These are phyloP conservation scores for Sciurus niger DNA, from an alignment of 2,113 vertebrate genomes.

Conservation along the genomic window DNA sequence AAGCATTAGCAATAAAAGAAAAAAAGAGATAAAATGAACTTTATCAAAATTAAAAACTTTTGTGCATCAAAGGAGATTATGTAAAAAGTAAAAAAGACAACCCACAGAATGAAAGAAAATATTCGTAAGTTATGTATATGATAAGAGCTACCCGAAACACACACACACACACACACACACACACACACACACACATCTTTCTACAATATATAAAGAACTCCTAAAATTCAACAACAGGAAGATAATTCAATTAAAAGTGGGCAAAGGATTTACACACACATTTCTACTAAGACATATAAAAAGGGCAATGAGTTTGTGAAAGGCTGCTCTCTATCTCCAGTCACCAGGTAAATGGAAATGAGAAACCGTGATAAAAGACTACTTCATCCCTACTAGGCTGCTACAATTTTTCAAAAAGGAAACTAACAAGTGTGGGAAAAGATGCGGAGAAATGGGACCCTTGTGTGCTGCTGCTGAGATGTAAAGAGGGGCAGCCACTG, in stretches of 20 bases:
- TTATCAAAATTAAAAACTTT: too few species aligned
- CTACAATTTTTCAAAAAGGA: neutral
- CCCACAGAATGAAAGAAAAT: neutral
- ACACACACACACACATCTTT: too few species aligned
- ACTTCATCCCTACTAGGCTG: too few species aligned
- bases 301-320: neutral
- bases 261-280: neutral
- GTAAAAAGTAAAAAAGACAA: too few species aligned
- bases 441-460: too few species aligned
- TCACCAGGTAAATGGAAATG: neutral
- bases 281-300: neutral
- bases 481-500: neutral
- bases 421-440: neutral
- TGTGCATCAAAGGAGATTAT: too few species aligned
- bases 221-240: neutral
- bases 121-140: neutral
- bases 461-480: too few species aligned
- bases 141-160: neutral
- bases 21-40: too few species aligned
- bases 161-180: too few species aligned
- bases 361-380: neutral
- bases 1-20: too few species aligned
- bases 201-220: neutral
- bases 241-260: neutral
- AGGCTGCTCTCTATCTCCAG: neutral